phyloP scores from a whole-genome alignment of 2,113 vertebrate species.

The Pterophyllum scalare region DNA sequence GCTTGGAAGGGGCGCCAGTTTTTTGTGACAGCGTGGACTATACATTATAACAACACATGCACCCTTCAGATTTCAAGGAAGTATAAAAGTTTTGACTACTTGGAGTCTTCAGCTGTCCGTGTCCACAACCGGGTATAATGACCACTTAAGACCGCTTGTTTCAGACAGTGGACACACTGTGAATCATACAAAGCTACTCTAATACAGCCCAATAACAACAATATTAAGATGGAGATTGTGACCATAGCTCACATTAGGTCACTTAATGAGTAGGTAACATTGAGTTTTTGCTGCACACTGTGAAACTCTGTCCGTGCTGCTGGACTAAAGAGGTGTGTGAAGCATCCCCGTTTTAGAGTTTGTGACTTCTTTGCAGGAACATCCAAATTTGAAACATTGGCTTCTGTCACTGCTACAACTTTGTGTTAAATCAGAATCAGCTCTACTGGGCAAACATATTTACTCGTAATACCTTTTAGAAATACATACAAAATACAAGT shows the following conservation, averaged over 20 bases:
- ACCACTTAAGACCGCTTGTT: no score
- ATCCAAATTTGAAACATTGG: background rate
- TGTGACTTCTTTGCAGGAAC: background rate
- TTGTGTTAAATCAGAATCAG: background rate
- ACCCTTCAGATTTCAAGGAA: background rate
- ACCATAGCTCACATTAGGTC: background rate
- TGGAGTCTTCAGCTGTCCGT: background rate
- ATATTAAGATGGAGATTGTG: background rate
- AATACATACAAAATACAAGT: background rate
- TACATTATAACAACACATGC: background rate
- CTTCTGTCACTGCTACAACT: background rate
- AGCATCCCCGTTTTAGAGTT: background rate
- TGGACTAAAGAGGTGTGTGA: background rate
- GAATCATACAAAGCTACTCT: background rate
- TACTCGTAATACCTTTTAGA: background rate
- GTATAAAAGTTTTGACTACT: background rate
- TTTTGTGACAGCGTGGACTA: background rate
- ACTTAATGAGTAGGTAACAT: background rate
- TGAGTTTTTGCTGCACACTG: background rate
- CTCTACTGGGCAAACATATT: background rate
- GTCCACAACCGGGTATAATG: no score
- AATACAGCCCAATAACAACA: background rate
- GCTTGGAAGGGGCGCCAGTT: background rate
- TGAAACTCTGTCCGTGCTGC: background rate
- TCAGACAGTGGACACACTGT: no score